Evolutionary conservation across 2,797 vertebrate genomes (phyloP).

Genomic region (Momotus momota): DNA sequence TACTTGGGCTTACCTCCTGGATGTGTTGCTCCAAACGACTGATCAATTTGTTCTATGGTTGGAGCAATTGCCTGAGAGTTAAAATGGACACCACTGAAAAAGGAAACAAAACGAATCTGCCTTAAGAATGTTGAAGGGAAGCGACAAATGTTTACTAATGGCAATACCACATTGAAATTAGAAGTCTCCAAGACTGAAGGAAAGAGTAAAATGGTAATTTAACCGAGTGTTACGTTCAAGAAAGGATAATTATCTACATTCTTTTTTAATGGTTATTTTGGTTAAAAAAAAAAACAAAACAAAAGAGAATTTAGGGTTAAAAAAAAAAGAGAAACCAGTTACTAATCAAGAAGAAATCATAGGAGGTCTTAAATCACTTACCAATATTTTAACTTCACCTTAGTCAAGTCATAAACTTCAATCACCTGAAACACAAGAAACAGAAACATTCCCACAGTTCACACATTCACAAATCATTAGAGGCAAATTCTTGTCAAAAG

Average conservation of each 20-base stretch:
- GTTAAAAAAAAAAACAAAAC: background rate
- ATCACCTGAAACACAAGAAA: slow-evolving; percentile 87
- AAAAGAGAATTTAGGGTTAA: too few relatives aligned
- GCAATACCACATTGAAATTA: background rate
- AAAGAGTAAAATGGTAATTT: background rate
- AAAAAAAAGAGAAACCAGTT: background rate
- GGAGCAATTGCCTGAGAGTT: slow-evolving; percentile 98
- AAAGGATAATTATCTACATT: background rate
- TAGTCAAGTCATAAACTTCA: slow-evolving; percentile 99
- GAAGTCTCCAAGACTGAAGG: background rate
- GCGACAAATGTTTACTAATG: background rate
- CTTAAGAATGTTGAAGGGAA: background rate
- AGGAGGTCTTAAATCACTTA: slow-evolving; percentile 78
- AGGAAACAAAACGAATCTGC: slow-evolving; percentile 31
- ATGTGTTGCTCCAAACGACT: slow-evolving; percentile 98
- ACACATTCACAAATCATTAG: background rate
- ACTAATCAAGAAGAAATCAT: background rate
- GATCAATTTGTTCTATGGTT: slow-evolving; percentile 99
- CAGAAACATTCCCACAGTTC: background rate
- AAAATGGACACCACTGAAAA: slow-evolving; percentile 97
- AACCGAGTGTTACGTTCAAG: background rate
- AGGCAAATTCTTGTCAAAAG: background rate
- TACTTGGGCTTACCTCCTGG: slow-evolving; percentile 89
- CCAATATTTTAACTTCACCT: slow-evolving; percentile 99
- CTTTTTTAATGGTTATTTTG: background rate